These are phyloP conservation scores for Daphoenositta chrysoptera DNA, from an alignment of 2,113 vertebrate species.

Conservation along the genomic window DNA sequence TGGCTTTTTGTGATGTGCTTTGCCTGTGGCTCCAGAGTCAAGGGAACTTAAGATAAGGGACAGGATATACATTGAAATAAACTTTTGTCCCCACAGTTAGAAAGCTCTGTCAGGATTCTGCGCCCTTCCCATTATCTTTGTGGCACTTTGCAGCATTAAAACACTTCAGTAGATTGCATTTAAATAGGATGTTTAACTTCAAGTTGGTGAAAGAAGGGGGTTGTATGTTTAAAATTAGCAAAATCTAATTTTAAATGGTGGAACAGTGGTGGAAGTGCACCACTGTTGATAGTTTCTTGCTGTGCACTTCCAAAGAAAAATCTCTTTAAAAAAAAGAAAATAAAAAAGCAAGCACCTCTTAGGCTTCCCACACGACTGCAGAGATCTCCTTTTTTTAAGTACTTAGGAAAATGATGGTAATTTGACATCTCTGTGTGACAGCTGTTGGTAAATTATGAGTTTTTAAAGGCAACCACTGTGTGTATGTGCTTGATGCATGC, in stretches of 20 bases:
- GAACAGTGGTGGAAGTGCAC: background rate
- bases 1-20: background rate
- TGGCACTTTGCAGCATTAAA: background rate
- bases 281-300: background rate
- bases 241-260: background rate
- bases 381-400: conserved; percentile 2
- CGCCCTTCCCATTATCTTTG: background rate
- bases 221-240: conserved; percentile 6
- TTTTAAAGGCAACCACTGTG: conserved; percentile 12
- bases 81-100: background rate
- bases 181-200: background rate
- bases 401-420: conserved; percentile 18
- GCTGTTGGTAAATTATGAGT: conserved; percentile 28
- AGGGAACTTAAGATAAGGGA: background rate
- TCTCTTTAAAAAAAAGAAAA: background rate
- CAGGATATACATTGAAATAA: background rate
- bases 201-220: background rate
- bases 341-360: background rate
- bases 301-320: background rate
- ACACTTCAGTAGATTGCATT: background rate
- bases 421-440: conserved; percentile 47
- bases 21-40: background rate
- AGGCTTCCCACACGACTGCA: background rate
- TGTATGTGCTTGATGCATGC: background rate
- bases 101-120: background rate